These are phyloP conservation scores for Drosophila carrolli DNA, from an alignment of 1,140 invertebrate species.

Conservation along the genomic window DNA sequence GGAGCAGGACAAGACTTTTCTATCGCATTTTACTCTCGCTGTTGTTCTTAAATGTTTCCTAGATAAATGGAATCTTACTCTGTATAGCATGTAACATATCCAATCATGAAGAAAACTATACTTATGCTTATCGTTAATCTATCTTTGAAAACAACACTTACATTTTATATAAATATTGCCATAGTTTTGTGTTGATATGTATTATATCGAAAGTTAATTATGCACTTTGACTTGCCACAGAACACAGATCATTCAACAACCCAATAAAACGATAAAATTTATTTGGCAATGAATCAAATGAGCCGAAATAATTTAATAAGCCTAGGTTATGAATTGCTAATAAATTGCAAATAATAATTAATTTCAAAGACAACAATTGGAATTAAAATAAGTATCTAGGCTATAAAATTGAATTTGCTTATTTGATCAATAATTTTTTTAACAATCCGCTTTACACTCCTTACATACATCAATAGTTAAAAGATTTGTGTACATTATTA, in stretches of 20 bases:
- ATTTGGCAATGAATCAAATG: not conserved
- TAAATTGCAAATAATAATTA: too few relatives aligned
- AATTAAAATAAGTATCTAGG: too few relatives aligned
- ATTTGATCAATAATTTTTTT: not conserved
- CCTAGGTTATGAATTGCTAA: too few relatives aligned
- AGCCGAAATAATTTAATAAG: not conserved
- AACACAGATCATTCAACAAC: constrained; percentile 12
- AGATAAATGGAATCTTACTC: constrained; percentile 21
- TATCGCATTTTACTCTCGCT: constrained; percentile 43
- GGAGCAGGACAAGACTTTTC: constrained; percentile 51
- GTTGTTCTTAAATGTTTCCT: constrained; percentile 53
- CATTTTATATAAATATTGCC: constrained; percentile 18
- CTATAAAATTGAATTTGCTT: not conserved
- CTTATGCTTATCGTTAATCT: constrained; percentile 43
- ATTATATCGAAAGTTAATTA: constrained; percentile 25
- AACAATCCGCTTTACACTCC: constrained; percentile 2
- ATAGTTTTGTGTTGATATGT: constrained; percentile 31
- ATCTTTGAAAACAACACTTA: constrained; percentile 11
- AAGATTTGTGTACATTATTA: constrained; percentile 12
- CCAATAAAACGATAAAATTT: not conserved
- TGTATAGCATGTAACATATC: constrained; percentile 47
- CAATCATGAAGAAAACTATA: constrained; percentile 12
- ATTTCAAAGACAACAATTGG: too few relatives aligned
- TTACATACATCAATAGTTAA: not conserved
- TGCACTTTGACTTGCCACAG: constrained; percentile 42